Conservation (phyloP, 1,140 invertebrate genomes). For the Brachionus rotundiformis region DNA sequence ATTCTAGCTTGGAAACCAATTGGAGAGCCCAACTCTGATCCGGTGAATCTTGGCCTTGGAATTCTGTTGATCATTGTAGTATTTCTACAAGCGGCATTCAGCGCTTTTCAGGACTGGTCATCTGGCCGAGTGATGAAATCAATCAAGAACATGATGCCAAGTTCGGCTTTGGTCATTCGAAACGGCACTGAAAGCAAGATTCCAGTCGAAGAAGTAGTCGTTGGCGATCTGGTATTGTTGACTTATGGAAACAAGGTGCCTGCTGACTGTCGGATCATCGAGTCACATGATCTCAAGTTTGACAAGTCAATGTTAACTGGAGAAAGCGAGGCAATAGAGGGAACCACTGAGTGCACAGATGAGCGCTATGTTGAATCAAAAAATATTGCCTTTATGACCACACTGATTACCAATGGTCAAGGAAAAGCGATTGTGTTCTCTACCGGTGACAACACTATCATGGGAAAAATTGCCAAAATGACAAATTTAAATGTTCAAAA, state of each 20-base stretch:
- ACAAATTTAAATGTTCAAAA: not conserved
- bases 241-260: slow-evolving; percentile 95
- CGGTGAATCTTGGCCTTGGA: slow-evolving; percentile 2
- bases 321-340: slow-evolving; percentile 38
- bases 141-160: slow-evolving; percentile 40
- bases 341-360: slow-evolving; percentile 23
- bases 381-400: slow-evolving; percentile 14
- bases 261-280: slow-evolving; percentile 85
- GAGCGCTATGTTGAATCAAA: slow-evolving; percentile 11
- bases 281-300: slow-evolving; percentile 68
- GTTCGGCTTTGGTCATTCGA: slow-evolving; percentile 77
- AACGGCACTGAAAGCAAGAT: slow-evolving; percentile 60
- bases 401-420: slow-evolving; percentile 13
- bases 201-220: slow-evolving; percentile 88
- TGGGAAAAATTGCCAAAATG: slow-evolving; percentile 18
- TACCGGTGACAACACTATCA: slow-evolving; percentile 21
- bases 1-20: slow-evolving; percentile 41
- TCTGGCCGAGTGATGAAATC: slow-evolving; percentile 35
- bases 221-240: slow-evolving; percentile 89
- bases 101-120: slow-evolving; percentile 43
- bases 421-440: slow-evolving; percentile 50
- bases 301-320: slow-evolving; percentile 39
- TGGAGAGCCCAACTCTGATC: slow-evolving; percentile 1
- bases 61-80: slow-evolving; percentile 12
- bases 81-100: slow-evolving; percentile 38